Evolutionary conservation across 2,113 vertebrate species (phyloP).

Genomic region (Gymnarchus niloticus): DNA sequence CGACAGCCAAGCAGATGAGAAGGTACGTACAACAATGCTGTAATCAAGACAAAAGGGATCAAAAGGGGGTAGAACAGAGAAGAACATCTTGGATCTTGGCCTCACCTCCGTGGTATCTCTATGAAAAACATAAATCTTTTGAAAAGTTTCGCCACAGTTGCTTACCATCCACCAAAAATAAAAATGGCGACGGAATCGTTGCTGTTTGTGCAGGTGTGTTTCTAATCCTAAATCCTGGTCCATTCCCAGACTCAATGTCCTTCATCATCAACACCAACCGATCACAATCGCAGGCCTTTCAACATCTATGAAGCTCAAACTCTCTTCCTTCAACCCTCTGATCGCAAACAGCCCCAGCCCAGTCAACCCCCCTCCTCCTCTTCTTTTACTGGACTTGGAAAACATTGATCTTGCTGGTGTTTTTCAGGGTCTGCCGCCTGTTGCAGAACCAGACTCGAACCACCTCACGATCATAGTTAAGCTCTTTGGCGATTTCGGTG

Average conservation of each 20-base stretch:
- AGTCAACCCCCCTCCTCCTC: not conserved
- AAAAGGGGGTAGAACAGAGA: not conserved
- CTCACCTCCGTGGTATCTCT: not conserved
- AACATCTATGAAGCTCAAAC: not conserved
- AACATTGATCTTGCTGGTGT: slow-evolving; percentile 92
- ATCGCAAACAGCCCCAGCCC: not conserved
- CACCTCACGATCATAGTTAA: slow-evolving; percentile 93
- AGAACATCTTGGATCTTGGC: not conserved
- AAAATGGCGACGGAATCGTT: slow-evolving; percentile 18
- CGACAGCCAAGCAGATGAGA: slow-evolving; percentile 36
- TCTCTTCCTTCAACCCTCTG: slow-evolving; percentile 3
- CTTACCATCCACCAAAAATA: not conserved
- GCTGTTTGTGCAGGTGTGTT: slow-evolving; percentile 26
- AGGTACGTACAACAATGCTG: slow-evolving; percentile 25
- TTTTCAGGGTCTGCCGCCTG: slow-evolving; percentile 91
- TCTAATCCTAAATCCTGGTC: slow-evolving; percentile 6
- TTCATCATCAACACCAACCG: slow-evolving; percentile 20
- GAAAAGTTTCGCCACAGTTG: not conserved
- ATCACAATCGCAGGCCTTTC: not conserved
- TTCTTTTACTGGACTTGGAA: slow-evolving; percentile 77
- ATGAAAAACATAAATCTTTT: not conserved
- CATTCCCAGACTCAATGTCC: slow-evolving; percentile 21
- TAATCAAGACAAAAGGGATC: not conserved
- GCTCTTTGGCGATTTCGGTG: slow-evolving; percentile 91
- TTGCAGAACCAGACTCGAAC: slow-evolving; percentile 98